A percentile compares a stretch with the other conserved stretches of the same genome.
phyloP scores from a whole-genome alignment of 2,888 invertebrate genomes.

The Drosophila kanekoi region DNA sequence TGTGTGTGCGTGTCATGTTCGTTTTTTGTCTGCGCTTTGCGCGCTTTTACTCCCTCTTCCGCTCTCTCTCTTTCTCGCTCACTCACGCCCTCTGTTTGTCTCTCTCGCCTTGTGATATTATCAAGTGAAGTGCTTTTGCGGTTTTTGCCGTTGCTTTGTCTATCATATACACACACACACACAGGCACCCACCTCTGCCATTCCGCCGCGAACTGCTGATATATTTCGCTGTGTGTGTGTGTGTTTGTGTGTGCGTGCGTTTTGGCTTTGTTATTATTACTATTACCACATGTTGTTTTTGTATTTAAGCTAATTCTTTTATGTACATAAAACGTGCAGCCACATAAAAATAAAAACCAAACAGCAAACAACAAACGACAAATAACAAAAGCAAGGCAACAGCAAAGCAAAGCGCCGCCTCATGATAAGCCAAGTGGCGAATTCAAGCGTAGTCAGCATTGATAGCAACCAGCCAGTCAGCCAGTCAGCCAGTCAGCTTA shows the following conservation, averaged over 20 bases:
- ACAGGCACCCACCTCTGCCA: neutral
- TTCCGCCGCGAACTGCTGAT: constrained; percentile 27
- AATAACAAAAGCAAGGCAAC: constrained; percentile 53
- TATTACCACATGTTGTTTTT: constrained; percentile 80
- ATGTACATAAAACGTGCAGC: constrained; percentile 77
- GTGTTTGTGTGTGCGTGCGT: constrained; percentile 56
- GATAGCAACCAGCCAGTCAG: constrained; percentile 53
- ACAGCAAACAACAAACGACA: constrained; percentile 66
- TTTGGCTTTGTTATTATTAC: constrained; percentile 78
- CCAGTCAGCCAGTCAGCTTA: neutral
- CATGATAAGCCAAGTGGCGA: constrained; percentile 78
- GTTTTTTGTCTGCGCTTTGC: constrained; percentile 57
- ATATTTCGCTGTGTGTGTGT: constrained; percentile 26
- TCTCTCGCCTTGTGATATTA: constrained; percentile 61
- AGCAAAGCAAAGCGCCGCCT: constrained; percentile 25
- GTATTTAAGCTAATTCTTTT: constrained; percentile 80
- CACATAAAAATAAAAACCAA: constrained; percentile 76
- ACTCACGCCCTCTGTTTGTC: constrained; percentile 3
- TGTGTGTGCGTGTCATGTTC: constrained; percentile 50
- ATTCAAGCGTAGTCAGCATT: constrained; percentile 80
- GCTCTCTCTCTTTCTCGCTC: neutral
- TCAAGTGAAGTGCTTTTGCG: constrained; percentile 79
- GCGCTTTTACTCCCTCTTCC: constrained; percentile 21
- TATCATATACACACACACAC: constrained; percentile 46
- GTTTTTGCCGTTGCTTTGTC: constrained; percentile 67